These are phyloP conservation scores for Mormyrus lacerda DNA, from an alignment of 2,113 vertebrate species.

Conservation along the genomic window DNA sequence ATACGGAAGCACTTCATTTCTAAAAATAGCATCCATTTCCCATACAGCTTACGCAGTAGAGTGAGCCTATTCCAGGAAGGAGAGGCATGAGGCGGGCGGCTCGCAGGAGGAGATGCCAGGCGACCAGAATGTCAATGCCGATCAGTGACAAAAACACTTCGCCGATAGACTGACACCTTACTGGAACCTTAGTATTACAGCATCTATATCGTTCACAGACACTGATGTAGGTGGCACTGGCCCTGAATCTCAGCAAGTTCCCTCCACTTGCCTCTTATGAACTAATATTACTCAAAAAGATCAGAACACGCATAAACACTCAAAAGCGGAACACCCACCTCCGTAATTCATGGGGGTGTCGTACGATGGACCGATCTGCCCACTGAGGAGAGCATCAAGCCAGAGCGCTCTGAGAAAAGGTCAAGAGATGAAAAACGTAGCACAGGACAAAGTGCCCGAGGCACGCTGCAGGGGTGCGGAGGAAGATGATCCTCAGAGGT, in stretches of 20 bases:
- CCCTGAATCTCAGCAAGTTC: neutral
- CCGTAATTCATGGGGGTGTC: neutral
- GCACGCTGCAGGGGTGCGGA: neutral
- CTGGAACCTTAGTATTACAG: neutral
- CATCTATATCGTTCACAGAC: neutral
- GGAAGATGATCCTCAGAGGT: neutral
- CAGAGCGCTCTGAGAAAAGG: neutral
- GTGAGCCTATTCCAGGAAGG: neutral
- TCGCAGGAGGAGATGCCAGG: neutral
- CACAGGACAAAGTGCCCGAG: neutral
- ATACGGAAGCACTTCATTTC: neutral
- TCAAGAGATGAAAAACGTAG: neutral
- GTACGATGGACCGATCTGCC: neutral
- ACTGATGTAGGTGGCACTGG: neutral
- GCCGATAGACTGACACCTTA: neutral
- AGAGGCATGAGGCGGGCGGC: neutral
- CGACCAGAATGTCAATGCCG: neutral
- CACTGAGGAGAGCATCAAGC: neutral
- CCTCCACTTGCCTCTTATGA: neutral
- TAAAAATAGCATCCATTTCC: neutral
- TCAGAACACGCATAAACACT: neutral
- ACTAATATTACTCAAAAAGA: neutral
- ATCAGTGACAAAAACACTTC: neutral
- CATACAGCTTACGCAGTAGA: neutral
- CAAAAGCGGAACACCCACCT: neutral